Conservation (phyloP, 2,113 vertebrate species). For the Siniperca chuatsi region DNA sequence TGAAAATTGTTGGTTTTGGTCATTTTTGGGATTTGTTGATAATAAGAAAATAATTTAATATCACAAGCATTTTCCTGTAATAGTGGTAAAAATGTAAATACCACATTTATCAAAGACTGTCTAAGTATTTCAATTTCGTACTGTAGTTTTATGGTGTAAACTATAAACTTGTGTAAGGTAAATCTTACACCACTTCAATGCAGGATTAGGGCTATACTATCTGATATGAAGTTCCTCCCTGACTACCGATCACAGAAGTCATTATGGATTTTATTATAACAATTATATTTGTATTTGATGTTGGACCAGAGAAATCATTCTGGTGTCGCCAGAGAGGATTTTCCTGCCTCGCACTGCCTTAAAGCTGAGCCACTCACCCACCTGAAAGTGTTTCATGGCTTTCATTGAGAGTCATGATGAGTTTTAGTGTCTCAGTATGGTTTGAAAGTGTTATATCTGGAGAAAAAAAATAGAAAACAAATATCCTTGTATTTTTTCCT, state of each 20-base stretch:
- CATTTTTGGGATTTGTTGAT: conserved; percentile 29
- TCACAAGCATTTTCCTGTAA: conserved; percentile 2
- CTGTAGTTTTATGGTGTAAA: conserved; percentile 20
- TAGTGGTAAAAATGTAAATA: conserved; percentile 13
- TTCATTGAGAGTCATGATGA: conserved; percentile 53
- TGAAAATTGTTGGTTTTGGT: neutral
- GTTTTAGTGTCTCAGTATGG: conserved; percentile 31
- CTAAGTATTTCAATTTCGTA: neutral
- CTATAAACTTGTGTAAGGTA: neutral
- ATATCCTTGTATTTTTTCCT: conserved; percentile 16
- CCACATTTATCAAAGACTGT: conserved; percentile 24
- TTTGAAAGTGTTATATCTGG: conserved; percentile 37
- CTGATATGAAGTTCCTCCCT: neutral
- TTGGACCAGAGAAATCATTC: conserved; percentile 31
- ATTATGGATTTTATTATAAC: neutral
- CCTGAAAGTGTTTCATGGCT: conserved; percentile 59
- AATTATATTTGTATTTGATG: conserved; percentile 15
- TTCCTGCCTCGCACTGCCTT: conserved; percentile 28
- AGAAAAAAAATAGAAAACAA: conserved; percentile 21
- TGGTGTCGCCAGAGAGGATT: conserved; percentile 4
- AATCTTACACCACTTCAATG: conserved; percentile 50
- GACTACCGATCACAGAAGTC: conserved; percentile 15
- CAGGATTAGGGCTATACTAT: conserved; percentile 19
- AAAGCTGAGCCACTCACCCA: conserved; percentile 39
- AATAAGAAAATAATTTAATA: conserved; percentile 9